A percentile compares a stretch with the other conserved stretches of the same genome.
phyloP scores from a whole-genome alignment of 2,888 invertebrate species.

The Epinotia bilunana region DNA sequence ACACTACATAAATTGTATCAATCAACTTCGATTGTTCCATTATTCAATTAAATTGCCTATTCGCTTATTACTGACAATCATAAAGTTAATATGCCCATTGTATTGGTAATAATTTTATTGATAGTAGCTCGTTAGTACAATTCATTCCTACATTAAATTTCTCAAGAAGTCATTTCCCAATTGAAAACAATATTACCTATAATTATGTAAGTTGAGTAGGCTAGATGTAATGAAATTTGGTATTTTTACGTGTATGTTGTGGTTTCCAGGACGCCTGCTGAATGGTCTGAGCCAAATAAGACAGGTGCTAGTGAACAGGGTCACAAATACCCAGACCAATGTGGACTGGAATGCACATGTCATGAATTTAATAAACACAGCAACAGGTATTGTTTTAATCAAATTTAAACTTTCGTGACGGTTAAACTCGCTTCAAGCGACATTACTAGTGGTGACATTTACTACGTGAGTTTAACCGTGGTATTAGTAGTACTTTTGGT shows the following conservation, averaged over 20 bases:
- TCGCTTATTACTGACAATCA: not conserved
- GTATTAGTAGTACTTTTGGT: not conserved
- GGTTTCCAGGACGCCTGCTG: constrained; percentile 89
- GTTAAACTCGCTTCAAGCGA: too few species aligned
- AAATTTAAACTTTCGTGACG: too few species aligned
- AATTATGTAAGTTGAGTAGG: not conserved
- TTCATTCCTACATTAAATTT: not conserved
- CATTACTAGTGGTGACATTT: too few species aligned
- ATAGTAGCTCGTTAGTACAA: not conserved
- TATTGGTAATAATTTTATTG: not conserved
- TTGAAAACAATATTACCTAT: too few species aligned
- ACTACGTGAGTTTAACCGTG: too few species aligned
- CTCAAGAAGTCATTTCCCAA: not conserved
- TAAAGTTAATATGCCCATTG: not conserved
- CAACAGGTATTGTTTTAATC: constrained; percentile 84
- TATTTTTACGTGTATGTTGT: constrained; percentile 11
- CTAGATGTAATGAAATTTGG: not conserved
- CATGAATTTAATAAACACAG: constrained; percentile 87
- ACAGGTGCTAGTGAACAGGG: constrained; percentile 88
- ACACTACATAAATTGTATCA: not conserved
- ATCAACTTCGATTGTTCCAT: not conserved
- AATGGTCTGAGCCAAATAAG: constrained; percentile 91
- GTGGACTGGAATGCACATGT: constrained; percentile 88
- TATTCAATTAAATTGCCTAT: not conserved
- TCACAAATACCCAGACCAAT: constrained; percentile 82